Percentiles rank a stretch among this genome's conserved stretches.
These are phyloP conservation scores for Drosophila varians DNA, from an alignment of 1,140 invertebrate species.

Conservation along the genomic window DNA sequence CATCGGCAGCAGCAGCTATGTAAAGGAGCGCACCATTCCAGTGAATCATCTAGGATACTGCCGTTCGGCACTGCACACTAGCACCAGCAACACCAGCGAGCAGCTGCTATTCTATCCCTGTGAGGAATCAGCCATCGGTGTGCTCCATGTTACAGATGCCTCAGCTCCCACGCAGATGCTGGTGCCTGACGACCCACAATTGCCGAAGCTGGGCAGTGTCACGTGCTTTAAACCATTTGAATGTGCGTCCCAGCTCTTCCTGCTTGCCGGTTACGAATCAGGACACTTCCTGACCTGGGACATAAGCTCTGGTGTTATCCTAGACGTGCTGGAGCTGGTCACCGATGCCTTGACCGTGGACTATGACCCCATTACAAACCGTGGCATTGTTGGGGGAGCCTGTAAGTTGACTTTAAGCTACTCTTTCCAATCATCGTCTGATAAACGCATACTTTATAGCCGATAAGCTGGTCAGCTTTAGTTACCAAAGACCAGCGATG, in stretches of 20 bases:
- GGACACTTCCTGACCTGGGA: constrained; percentile 89
- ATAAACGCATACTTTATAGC: constrained; percentile 75
- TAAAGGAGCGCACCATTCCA: constrained; percentile 85
- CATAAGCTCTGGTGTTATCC: constrained; percentile 85
- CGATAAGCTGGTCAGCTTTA: constrained; percentile 66
- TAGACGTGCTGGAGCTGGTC: constrained; percentile 85
- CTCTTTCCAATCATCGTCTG: neutral
- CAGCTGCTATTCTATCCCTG: constrained; percentile 87
- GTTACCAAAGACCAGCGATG: constrained; percentile 84
- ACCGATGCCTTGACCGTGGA: constrained; percentile 88
- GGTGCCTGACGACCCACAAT: constrained; percentile 76
- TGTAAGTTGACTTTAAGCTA: constrained; percentile 84
- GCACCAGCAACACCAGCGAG: constrained; percentile 84
- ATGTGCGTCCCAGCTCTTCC: constrained; percentile 84
- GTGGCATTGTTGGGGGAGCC: constrained; percentile 87
- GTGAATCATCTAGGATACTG: constrained; percentile 88
- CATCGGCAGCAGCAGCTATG: constrained; percentile 86
- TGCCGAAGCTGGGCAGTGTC: constrained; percentile 85
- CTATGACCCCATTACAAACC: constrained; percentile 86
- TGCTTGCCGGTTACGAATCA: constrained; percentile 87
- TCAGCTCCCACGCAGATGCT: constrained; percentile 84
- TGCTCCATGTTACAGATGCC: constrained; percentile 86
- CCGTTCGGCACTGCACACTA: constrained; percentile 85
- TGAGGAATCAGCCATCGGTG: constrained; percentile 86
- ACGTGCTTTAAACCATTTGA: constrained; percentile 87